Percentiles rank a stretch among this genome's conserved stretches.
These are phyloP conservation scores for Silurus lanzhouensis DNA, from an alignment of 2,797 vertebrate genomes.

Conservation along the genomic window DNA sequence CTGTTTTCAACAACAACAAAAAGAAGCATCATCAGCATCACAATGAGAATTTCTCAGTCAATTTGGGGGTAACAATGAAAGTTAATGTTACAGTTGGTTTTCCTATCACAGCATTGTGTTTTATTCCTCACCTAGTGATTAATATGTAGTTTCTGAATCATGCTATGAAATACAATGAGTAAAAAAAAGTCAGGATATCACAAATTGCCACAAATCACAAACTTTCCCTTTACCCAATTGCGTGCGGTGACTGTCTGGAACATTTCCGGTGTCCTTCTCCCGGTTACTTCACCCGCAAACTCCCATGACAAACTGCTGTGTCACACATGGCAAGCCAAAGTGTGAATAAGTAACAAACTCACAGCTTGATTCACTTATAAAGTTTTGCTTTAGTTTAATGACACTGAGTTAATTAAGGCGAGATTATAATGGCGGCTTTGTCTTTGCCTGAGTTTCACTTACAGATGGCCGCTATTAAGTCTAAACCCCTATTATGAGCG, in stretches of 20 bases:
- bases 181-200: not conserved
- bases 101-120: not conserved
- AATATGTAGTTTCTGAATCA: not conserved
- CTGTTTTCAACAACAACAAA: no score
- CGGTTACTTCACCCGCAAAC: not conserved
- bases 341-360: constrained; percentile 21
- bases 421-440: constrained; percentile 57
- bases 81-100: not conserved
- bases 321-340: constrained; percentile 34
- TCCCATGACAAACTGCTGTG: constrained; percentile 20
- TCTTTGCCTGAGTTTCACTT: constrained; percentile 56
- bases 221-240: constrained; percentile 21
- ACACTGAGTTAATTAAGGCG: constrained; percentile 51
- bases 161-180: not conserved
- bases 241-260: constrained; percentile 67
- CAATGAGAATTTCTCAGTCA: not conserved
- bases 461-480: constrained; percentile 58
- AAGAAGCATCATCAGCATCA: no score
- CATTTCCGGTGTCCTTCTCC: constrained; percentile 64
- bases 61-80: not conserved
- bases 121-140: not conserved
- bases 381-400: constrained; percentile 55
- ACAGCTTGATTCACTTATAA: constrained; percentile 44
- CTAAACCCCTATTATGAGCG: constrained; percentile 13
- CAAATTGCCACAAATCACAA: not conserved